Conservation (phyloP, 2,797 vertebrate species). For the Novumbra hubbsi region DNA sequence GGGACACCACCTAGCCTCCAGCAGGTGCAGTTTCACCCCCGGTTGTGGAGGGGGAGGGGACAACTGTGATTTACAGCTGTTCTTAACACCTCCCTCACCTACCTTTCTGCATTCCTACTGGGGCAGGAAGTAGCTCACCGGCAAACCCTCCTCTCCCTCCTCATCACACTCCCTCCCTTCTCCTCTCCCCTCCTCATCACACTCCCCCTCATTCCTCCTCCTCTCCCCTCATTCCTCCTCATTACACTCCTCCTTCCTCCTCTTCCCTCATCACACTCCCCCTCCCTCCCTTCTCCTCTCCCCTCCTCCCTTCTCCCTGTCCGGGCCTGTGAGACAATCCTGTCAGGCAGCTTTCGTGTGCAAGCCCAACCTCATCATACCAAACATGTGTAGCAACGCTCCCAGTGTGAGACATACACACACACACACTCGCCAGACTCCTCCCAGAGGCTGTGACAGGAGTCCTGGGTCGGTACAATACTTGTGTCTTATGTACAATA, state of each 20-base stretch:
- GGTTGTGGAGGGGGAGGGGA: background rate
- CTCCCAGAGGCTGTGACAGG: background rate
- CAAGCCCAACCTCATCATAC: slow-evolving; percentile 51
- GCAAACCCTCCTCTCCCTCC: slow-evolving; percentile 13
- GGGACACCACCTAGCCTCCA: background rate
- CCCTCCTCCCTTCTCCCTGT: slow-evolving; percentile 30
- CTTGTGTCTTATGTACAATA: background rate
- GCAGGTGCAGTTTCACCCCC: background rate
- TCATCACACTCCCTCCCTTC: slow-evolving; percentile 22
- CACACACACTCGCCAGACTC: too few relatives aligned
- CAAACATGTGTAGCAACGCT: background rate
- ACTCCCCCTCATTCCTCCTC: slow-evolving; percentile 25
- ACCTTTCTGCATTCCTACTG: slow-evolving; percentile 4
- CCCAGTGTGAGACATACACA: background rate
- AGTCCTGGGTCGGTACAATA: background rate
- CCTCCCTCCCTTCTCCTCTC: background rate
- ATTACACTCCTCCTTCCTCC: too few relatives aligned
- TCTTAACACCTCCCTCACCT: background rate
- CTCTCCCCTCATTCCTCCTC: slow-evolving; percentile 32
- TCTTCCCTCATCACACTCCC: slow-evolving; percentile 27
- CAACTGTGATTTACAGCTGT: background rate
- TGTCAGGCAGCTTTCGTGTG: slow-evolving; percentile 64
- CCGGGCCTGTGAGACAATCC: slow-evolving; percentile 55
- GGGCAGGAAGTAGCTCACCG: background rate
- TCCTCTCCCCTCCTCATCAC: slow-evolving; percentile 27